phyloP scores from a whole-genome alignment of 53 echinoderm and acorn worm species.

The Mesocentrotus franciscanus region DNA sequence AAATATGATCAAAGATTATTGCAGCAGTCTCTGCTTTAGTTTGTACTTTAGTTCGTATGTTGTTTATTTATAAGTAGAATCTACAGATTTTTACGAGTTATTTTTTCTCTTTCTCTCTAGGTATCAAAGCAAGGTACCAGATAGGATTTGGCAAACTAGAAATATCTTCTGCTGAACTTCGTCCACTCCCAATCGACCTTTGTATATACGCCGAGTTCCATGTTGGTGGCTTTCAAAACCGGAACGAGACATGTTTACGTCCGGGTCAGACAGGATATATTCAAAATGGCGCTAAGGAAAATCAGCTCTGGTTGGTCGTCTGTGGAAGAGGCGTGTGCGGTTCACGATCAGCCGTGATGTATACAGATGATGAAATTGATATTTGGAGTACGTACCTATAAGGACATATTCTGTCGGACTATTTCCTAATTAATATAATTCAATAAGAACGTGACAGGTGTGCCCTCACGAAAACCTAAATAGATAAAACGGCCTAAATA shows the following conservation, averaged over 20 bases:
- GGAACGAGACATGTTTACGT: slow-evolving; percentile 49
- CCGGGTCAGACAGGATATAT: slow-evolving; percentile 23
- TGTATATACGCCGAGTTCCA: slow-evolving; percentile 10
- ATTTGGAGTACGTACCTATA: neutral
- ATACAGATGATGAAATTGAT: neutral
- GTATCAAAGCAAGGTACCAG: neutral
- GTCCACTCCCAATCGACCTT: neutral
- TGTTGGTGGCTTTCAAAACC: neutral
- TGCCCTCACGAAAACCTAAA: too few species aligned
- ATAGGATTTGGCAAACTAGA: neutral
- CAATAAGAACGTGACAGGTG: too few species aligned
- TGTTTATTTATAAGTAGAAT: too few species aligned
- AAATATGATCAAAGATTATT: too few species aligned
- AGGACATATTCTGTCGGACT: too few species aligned
- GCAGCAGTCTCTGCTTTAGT: too few species aligned
- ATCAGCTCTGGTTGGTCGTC: slow-evolving; percentile 31
- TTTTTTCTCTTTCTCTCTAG: too few species aligned
- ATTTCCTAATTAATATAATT: too few species aligned
- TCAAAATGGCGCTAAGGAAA: slow-evolving; percentile 9
- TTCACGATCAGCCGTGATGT: neutral
- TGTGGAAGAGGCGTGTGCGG: slow-evolving; percentile 16
- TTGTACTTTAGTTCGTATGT: too few species aligned
- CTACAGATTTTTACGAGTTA: too few species aligned
- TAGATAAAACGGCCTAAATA: too few species aligned
- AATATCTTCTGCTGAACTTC: neutral